Base-by-base conservation (phyloP, 2,113 vertebrate genomes). In the Chaetura pelagica region DNA sequence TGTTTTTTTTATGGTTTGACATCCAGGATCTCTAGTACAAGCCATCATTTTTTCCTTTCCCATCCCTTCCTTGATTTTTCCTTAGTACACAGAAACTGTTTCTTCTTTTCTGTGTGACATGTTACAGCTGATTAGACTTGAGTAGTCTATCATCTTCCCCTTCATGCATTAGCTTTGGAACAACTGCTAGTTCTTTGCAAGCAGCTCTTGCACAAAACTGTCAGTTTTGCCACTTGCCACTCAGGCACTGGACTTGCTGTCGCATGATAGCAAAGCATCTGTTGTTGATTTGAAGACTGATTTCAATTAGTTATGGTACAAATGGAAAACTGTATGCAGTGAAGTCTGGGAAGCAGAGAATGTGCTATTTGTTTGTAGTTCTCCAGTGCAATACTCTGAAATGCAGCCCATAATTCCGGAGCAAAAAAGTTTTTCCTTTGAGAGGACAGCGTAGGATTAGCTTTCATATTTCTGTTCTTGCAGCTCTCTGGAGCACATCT, bases 281-380 rank as follows among this genome's bases (percentile, higher is more conserved):
- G 96, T 87, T 95, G 74, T 93, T 92, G 83, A 91, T 96, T 95
- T 97, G 93, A 96, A 94, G 92, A 87, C 72, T 94, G 69, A 76
- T 96, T 97, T 96, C 95, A 96, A 96, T 97, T 97, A 97, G 89
- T 93, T 97, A 94, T 72, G 29, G 77, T 95, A 94, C 87, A 97
- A 94, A 96, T 96, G 91, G 94, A 94, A 97, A 97, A 91, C 30
- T 89, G 44, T 84, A 61, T 78, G 74, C 75, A 78, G 67, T 87
- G 84, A 94, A 84, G 84, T 74, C 84, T 90, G 74, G 84, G 86
- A 93, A 96, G 94, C 3, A 82, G 92, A 85, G 87, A 94, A 86
- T 89, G 84, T 89, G 68, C 76, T 93, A 49, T 94, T 96, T 94
- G 86, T 93, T 90, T 96, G 91, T 92, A 76, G 69, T 85, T 72